Evolutionary conservation across 2,113 vertebrate genomes (phyloP).

Genomic region (Entelurus aequoreus): DNA sequence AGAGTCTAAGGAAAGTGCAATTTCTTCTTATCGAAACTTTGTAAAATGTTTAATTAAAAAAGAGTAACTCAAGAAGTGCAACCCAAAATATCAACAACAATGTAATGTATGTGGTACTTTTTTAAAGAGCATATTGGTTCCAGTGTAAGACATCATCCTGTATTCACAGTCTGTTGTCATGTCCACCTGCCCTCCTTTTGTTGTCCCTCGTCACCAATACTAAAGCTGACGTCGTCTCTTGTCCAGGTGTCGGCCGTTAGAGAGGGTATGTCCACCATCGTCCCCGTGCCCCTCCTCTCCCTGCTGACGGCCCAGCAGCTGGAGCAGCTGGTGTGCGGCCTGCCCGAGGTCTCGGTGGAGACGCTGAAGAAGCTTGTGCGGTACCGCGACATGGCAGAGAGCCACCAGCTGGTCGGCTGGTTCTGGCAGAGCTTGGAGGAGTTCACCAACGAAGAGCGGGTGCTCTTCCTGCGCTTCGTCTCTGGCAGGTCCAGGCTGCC

Average conservation of each 20-base stretch:
- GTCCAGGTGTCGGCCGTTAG: conserved; percentile 73
- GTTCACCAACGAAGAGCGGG: conserved; percentile 80
- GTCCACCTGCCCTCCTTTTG: conserved; percentile 21
- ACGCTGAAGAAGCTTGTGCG: conserved; percentile 78
- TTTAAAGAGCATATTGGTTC: no score
- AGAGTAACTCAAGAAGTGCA: no score
- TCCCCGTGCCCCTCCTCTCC: conserved; percentile 76
- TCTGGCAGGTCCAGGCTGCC: conserved; percentile 76
- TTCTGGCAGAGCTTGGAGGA: conserved; percentile 79
- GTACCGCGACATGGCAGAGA: conserved; percentile 77
- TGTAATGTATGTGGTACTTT: no score
- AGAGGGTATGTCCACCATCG: conserved; percentile 79
- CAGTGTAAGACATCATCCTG: not conserved
- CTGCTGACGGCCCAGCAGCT: conserved; percentile 77
- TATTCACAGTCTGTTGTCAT: conserved; percentile 10
- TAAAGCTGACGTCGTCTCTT: conserved; percentile 41
- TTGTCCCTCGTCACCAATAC: conserved; percentile 28
- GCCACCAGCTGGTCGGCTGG: conserved; percentile 76
- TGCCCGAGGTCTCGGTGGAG: conserved; percentile 77
- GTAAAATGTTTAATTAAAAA: no score
- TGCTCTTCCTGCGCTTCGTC: conserved; percentile 78
- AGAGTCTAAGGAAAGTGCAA: no score
- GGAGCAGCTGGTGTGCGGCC: conserved; percentile 78
- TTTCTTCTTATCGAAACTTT: no score
- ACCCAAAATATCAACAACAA: no score